Evolutionary conservation across 2,113 vertebrate genomes (phyloP).

Genomic region (Xenopus laevis): DNA sequence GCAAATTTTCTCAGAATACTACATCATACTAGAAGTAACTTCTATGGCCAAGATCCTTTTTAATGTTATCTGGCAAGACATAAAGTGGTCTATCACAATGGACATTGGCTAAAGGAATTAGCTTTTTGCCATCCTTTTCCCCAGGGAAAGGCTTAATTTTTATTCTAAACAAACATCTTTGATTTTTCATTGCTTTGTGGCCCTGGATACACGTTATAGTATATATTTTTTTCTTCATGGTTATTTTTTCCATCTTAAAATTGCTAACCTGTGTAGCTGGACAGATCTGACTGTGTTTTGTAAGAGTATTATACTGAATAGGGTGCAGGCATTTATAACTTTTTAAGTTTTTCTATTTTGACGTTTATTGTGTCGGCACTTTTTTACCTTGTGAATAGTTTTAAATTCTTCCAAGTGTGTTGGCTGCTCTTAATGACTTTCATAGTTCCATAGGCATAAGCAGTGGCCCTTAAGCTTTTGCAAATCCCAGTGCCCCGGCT

Average conservation of each 20-base stretch:
- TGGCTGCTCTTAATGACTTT: too few species aligned
- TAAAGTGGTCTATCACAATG: background rate
- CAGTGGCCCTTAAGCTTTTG: too few species aligned
- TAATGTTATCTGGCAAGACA: background rate
- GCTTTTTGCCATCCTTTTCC: background rate
- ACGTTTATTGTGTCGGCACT: background rate
- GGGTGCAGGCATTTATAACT: background rate
- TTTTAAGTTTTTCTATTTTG: background rate
- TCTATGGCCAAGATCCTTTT: too few species aligned
- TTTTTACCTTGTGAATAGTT: background rate
- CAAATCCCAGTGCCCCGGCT: too few species aligned
- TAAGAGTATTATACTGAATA: background rate
- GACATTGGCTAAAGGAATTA: slow-evolving; percentile 16
- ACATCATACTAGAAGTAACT: too few species aligned
- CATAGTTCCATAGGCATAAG: too few species aligned
- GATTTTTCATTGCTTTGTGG: background rate
- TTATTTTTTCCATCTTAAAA: background rate
- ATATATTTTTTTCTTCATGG: background rate
- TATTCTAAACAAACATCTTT: background rate
- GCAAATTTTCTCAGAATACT: too few species aligned
- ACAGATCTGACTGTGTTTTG: background rate
- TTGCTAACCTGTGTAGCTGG: background rate
- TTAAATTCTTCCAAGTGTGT: background rate
- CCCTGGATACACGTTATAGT: slow-evolving; percentile 8
- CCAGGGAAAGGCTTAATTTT: background rate